Evolutionary conservation across 1,140 invertebrate genomes (phyloP).

Genomic region (Tribolium madens): DNA sequence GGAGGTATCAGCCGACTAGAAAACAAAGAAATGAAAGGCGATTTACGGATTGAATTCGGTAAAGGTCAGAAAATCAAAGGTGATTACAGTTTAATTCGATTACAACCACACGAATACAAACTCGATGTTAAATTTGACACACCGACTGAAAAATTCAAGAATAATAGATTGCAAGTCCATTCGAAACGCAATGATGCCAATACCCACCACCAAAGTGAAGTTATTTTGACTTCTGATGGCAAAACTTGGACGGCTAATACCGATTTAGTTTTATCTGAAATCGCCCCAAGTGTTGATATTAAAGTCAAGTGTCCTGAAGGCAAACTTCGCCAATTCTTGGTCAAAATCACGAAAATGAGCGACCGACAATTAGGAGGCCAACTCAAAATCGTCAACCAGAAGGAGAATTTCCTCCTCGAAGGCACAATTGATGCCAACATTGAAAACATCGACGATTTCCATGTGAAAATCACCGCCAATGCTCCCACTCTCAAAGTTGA

Average conservation of each 20-base stretch:
- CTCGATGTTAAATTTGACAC: constrained; percentile 66
- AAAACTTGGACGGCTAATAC: constrained; percentile 68
- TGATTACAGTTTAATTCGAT: constrained; percentile 61
- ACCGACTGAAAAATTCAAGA: constrained; percentile 69
- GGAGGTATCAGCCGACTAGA: constrained; percentile 51
- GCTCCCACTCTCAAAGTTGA: constrained; percentile 75
- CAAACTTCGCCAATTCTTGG: constrained; percentile 68
- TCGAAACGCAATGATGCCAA: constrained; percentile 69
- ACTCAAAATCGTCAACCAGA: constrained; percentile 68
- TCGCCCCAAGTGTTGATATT: constrained; percentile 66
- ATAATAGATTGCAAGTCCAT: constrained; percentile 69
- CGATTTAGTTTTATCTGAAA: constrained; percentile 65
- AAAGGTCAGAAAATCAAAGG: constrained; percentile 69
- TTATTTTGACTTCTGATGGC: constrained; percentile 66
- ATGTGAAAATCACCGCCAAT: constrained; percentile 73
- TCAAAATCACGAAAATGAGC: constrained; percentile 69
- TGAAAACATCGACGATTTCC: constrained; percentile 74
- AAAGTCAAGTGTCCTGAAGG: constrained; percentile 66
- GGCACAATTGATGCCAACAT: constrained; percentile 70
- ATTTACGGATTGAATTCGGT: constrained; percentile 68
- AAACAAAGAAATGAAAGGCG: constrained; percentile 52
- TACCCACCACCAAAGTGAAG: constrained; percentile 64
- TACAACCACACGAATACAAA: constrained; percentile 65
- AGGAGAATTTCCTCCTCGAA: constrained; percentile 67
- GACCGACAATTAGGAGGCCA: constrained; percentile 71